Evolutionary conservation across 2,888 invertebrate genomes (phyloP).

Genomic region (Drosophila mimica): DNA sequence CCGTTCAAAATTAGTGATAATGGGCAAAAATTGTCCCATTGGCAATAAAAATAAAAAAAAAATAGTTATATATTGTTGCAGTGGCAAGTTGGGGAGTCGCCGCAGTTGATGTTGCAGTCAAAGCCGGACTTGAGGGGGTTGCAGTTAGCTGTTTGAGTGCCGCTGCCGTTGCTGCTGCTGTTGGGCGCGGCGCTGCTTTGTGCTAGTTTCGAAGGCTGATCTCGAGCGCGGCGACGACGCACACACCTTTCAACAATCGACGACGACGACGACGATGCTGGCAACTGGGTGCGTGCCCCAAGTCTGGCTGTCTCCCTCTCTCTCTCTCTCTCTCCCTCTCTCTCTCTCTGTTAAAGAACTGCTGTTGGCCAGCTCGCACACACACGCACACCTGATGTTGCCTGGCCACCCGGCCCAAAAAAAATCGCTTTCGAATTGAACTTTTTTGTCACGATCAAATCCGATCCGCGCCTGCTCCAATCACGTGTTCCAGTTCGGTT

Average conservation of each 20-base stretch:
- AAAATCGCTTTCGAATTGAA: slow-evolving; percentile 78
- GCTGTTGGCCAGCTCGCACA: slow-evolving; percentile 49
- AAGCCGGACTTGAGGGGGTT: slow-evolving; percentile 37
- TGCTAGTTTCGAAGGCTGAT: slow-evolving; percentile 78
- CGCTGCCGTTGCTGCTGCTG: slow-evolving; percentile 16
- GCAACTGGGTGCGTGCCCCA: slow-evolving; percentile 67
- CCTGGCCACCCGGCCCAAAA: slow-evolving; percentile 52
- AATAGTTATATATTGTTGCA: slow-evolving; percentile 31
- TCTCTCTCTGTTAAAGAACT: slow-evolving; percentile 29
- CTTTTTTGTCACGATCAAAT: slow-evolving; percentile 75
- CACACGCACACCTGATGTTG: slow-evolving; percentile 46
- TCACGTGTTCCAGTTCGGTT: slow-evolving; percentile 24
- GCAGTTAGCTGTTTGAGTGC: slow-evolving; percentile 25
- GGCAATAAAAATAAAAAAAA: slow-evolving; percentile 45
- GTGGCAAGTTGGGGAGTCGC: slow-evolving; percentile 32
- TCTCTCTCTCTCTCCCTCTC: slow-evolving; percentile 7
- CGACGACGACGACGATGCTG: slow-evolving; percentile 28
- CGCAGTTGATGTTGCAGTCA: slow-evolving; percentile 17
- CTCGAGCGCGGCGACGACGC: slow-evolving; percentile 35
- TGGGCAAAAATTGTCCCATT: slow-evolving; percentile 79
- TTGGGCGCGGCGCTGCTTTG: slow-evolving; percentile 44
- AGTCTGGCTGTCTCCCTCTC: slow-evolving; percentile 16
- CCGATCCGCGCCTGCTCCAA: slow-evolving; percentile 23
- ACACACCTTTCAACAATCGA: slow-evolving; percentile 78
- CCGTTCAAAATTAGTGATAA: slow-evolving; percentile 77